A percentile compares a stretch with the other conserved stretches of the same genome.
These are phyloP conservation scores for Neolamprologus devosi DNA, from an alignment of 2,113 vertebrate genomes.

Conservation along the genomic window DNA sequence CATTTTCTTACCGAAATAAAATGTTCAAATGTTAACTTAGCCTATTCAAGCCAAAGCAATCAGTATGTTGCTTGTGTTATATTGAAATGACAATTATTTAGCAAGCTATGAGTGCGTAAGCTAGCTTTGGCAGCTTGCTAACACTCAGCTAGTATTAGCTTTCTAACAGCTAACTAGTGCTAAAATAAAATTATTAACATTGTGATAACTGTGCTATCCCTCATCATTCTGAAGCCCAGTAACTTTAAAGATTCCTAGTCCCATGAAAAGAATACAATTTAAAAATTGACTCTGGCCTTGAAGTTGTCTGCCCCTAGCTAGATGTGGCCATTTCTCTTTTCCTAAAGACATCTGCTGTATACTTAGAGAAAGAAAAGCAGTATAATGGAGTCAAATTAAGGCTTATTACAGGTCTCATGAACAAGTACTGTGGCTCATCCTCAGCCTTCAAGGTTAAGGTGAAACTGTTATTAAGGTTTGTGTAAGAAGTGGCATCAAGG, in stretches of 20 bases:
- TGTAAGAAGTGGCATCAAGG: not conserved
- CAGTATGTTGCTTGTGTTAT: not conserved
- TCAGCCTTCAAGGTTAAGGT: not conserved
- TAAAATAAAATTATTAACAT: not conserved
- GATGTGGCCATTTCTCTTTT: not conserved
- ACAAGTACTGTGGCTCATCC: not conserved
- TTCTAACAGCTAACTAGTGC: not conserved
- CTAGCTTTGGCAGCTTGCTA: not conserved
- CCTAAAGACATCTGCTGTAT: not conserved
- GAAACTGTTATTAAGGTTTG: not conserved
- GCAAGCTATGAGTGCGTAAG: not conserved
- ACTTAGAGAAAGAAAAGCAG: not conserved
- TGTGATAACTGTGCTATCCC: not conserved
- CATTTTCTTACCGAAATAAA: not conserved
- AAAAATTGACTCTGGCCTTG: not conserved
- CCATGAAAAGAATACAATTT: not conserved
- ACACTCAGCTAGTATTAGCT: not conserved
- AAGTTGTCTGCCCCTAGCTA: not conserved
- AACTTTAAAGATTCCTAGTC: not conserved
- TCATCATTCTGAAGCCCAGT: not conserved
- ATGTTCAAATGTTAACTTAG: not conserved
- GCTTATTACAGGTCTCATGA: not conserved
- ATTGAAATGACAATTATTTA: not conserved
- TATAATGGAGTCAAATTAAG: not conserved
- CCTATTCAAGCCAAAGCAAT: not conserved